A percentile compares a stretch with the other conserved stretches of the same genome.
Conservation (phyloP, 2,113 vertebrate genomes). For the Proterorhinus semilunaris region DNA sequence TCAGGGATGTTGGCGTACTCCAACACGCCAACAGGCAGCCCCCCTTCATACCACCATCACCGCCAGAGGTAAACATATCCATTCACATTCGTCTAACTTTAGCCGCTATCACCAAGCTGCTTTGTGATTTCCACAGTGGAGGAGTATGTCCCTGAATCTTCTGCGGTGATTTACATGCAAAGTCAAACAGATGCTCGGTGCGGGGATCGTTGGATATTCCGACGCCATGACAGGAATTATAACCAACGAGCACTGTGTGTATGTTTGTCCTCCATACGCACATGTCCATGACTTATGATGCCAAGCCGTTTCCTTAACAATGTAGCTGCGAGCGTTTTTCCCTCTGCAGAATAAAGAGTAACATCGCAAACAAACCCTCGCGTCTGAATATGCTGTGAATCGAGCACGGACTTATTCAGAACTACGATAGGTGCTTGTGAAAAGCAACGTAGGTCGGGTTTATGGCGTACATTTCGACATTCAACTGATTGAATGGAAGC, state of each 20-base stretch:
- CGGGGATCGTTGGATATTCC: conserved; percentile 48
- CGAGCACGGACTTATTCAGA: neutral
- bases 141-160: conserved; percentile 34
- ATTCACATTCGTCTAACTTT: neutral
- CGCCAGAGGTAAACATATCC: neutral
- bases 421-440: neutral
- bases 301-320: conserved; percentile 44
- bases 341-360: conserved; percentile 45
- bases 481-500: neutral
- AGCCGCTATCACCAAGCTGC: conserved; percentile 16
- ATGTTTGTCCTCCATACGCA: conserved; percentile 26
- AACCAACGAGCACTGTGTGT: conserved; percentile 18
- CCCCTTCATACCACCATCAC: neutral
- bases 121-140: conserved; percentile 20
- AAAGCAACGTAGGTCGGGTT: neutral
- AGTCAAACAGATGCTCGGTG: conserved; percentile 33
- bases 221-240: conserved; percentile 44
- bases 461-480: neutral
- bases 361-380: conserved; percentile 19
- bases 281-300: conserved; percentile 32
- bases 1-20: no score
- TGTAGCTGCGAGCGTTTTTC: conserved; percentile 39
- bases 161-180: conserved; percentile 55
- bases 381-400: conserved; percentile 12
- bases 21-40: no score